Base-by-base conservation (phyloP, 2,113 vertebrate genomes). In the Panthera uncia region DNA sequence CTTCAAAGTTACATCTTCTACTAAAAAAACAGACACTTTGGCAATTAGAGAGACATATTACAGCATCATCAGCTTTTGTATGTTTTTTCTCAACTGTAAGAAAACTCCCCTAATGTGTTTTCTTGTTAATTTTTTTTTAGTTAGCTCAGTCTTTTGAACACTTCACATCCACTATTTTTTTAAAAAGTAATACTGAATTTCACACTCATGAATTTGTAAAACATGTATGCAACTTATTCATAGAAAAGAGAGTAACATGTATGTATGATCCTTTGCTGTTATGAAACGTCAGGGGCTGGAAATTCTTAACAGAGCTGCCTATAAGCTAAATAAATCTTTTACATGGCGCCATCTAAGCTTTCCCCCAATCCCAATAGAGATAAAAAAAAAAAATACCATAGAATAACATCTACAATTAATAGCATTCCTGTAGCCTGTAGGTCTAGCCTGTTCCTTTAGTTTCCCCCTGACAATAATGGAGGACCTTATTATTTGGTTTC, bases 401-500 rank as follows among this genome's bases (percentile, higher is more conserved):
- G 36, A 96, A 90, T 83, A 97, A 86, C 57, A 91, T 89, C 66
- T 69, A 86, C 48, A 93, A 93, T 98, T 95, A 96, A 92, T 52
- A 95, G 74, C 93, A 97, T 97, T 97, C 89, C 79, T 94, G 85
- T 61, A 97, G 97, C 93, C 94, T 52, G 21, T 69, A 94, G 52
- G 94, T 96, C 91, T 98, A 95, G 91, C 63, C 41, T 87, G 38
- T 57, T 55, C 19, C 61, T 76, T 90, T 36, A 73, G 16, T 80
- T 96, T 94, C 93, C 63, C 61, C 89, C 31, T 95, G 95, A 92
- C 52, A 96, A 93, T 90, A 97, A 96, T 38, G 19, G 83, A 97
- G 86, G 91, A n/a, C 48, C 71, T 87, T 97, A 97, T 85, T 96
- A 98, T 74, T 93, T 96, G 95, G 33, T 86, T 94, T 89, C 69